These are phyloP conservation scores for Tamandua tetradactyla DNA, from an alignment of 2,797 vertebrate species.

Conservation along the genomic window DNA sequence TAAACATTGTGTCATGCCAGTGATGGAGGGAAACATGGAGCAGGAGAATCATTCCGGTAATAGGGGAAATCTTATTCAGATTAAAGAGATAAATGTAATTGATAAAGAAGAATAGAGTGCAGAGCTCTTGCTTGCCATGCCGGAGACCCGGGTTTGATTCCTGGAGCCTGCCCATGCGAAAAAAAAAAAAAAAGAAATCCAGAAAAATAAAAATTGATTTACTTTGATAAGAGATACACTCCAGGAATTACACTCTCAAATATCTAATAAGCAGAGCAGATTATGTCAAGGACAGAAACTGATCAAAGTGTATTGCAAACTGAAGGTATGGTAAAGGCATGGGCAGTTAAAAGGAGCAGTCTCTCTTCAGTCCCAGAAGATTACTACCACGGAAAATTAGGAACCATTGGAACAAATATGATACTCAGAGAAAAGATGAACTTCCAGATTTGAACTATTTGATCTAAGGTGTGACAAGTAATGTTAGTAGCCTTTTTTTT, in stretches of 20 bases:
- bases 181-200: neutral
- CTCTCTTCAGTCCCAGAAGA: neutral
- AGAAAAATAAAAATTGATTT: neutral
- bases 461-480: neutral
- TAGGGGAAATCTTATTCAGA: neutral
- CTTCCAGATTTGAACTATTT: neutral
- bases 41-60: neutral
- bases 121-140: no score
- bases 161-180: no score
- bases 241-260: no score
- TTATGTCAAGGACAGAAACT: neutral
- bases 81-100: neutral
- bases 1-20: neutral
- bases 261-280: neutral
- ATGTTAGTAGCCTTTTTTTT: neutral
- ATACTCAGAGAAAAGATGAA: neutral
- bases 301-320: neutral
- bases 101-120: neutral
- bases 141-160: no score
- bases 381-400: neutral
- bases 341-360: neutral
- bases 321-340: rapidly evolving
- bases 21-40: neutral
- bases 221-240: neutral
- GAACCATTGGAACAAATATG: neutral